A percentile compares a stretch with the other conserved stretches of the same genome.
phyloP scores from a whole-genome alignment of 2,888 invertebrate species.

The Epiblema foenella region DNA sequence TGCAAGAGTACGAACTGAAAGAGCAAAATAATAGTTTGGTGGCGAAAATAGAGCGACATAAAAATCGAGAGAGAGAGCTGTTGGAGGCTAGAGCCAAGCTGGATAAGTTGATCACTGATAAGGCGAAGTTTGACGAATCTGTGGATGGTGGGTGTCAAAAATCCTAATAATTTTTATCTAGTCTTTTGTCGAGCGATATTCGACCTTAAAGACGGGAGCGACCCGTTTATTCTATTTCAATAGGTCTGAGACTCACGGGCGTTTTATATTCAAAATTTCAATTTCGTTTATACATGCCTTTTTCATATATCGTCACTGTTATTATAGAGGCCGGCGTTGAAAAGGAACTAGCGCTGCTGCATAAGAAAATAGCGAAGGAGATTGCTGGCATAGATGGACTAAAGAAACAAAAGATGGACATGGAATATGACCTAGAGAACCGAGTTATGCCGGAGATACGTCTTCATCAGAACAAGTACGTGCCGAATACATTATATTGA shows the following conservation, averaged over 20 bases:
- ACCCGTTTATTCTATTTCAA: too few relatives aligned
- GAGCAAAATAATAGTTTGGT: slow-evolving; percentile 69
- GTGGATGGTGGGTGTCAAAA: slow-evolving; percentile 61
- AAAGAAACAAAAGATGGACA: slow-evolving; percentile 73
- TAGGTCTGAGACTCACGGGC: too few relatives aligned
- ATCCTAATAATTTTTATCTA: background rate
- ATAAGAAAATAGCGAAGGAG: slow-evolving; percentile 65
- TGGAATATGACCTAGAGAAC: slow-evolving; percentile 71
- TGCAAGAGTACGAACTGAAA: slow-evolving; percentile 68
- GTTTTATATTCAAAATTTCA: too few relatives aligned
- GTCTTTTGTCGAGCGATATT: too few relatives aligned
- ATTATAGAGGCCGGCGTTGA: slow-evolving; percentile 67
- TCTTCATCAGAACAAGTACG: slow-evolving; percentile 67
- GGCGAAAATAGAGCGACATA: slow-evolving; percentile 77
- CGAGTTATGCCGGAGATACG: slow-evolving; percentile 68
- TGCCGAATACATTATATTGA: background rate
- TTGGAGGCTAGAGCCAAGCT: slow-evolving; percentile 74
- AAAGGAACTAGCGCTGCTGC: slow-evolving; percentile 69
- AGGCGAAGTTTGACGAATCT: slow-evolving; percentile 69
- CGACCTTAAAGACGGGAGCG: too few relatives aligned
- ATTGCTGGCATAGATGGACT: slow-evolving; percentile 69
- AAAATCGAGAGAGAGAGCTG: slow-evolving; percentile 80
- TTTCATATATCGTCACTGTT: background rate
- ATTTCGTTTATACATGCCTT: background rate
- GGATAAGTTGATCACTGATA: slow-evolving; percentile 81